These are phyloP conservation scores for Acromyrmex echinatior DNA, from an alignment of 1,140 invertebrate genomes.

Conservation along the genomic window DNA sequence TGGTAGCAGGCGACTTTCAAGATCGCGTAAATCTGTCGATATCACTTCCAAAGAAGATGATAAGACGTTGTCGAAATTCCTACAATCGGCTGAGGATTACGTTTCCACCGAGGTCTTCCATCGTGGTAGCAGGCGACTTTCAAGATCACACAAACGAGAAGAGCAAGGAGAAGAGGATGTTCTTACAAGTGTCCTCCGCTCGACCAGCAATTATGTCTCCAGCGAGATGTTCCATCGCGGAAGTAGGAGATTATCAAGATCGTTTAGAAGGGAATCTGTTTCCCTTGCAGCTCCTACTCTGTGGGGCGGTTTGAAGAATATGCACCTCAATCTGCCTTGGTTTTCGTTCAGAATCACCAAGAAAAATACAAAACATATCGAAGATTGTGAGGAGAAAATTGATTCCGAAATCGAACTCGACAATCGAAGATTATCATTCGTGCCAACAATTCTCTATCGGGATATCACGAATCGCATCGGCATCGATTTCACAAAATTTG, in stretches of 20 bases:
- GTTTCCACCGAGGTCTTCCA: conserved; percentile 67
- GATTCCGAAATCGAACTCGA: conserved; percentile 64
- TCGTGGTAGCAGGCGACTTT: conserved; percentile 55
- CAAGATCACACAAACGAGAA: conserved; percentile 46
- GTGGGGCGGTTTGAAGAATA: conserved; percentile 3
- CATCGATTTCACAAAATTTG: conserved; percentile 79
- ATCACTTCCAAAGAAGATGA: neutral
- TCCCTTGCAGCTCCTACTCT: neutral
- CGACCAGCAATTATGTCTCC: conserved; percentile 43
- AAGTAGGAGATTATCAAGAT: conserved; percentile 58
- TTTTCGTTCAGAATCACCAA: conserved; percentile 21
- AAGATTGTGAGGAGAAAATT: conserved; percentile 56
- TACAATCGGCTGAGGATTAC: conserved; percentile 63
- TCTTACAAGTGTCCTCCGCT: conserved; percentile 32
- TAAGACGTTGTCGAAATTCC: conserved; percentile 21
- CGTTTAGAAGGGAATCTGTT: conserved; percentile 32
- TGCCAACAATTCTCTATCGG: conserved; percentile 78
- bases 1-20: conserved; percentile 12
- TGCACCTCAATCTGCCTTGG: conserved; percentile 28
- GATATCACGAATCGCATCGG: conserved; percentile 77
- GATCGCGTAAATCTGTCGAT: neutral
- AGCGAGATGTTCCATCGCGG: conserved; percentile 65
- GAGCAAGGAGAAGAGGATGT: neutral
- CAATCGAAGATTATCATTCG: conserved; percentile 78
- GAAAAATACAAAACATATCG: neutral